Percentiles rank a stretch among this genome's conserved stretches.
Evolutionary conservation across 2,888 invertebrate species (phyloP).

Genomic region (Polia nebulosa): DNA sequence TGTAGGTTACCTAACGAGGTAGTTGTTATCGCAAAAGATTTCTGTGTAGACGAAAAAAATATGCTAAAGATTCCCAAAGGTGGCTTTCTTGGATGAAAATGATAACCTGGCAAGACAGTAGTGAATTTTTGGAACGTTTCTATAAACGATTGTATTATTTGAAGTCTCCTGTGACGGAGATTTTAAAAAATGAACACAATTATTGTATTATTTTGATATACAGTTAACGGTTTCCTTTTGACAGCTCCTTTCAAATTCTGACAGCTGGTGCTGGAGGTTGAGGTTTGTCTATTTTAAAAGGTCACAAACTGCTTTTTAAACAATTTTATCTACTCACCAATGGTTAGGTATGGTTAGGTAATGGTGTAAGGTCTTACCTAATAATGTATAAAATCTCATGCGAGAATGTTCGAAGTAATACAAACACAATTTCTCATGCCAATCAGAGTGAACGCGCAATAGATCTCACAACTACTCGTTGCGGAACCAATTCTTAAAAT

Average conservation of each 20-base stretch:
- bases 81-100: neutral
- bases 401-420: neutral
- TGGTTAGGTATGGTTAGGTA: neutral
- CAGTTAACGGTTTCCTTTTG: neutral
- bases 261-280: neutral
- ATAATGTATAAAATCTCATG: neutral
- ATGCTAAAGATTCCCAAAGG: conserved; percentile 22
- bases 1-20: conserved; percentile 38
- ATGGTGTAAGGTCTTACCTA: neutral
- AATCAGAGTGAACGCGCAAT: conserved; percentile 10
- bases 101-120: neutral
- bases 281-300: neutral
- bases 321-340: neutral
- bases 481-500: conserved; percentile 55
- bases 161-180: neutral
- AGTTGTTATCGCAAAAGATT: conserved; percentile 25
- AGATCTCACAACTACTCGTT: conserved; percentile 22
- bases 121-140: neutral
- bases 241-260: conserved; percentile 1
- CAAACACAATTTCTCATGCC: conserved; percentile 17
- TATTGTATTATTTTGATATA: neutral
- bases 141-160: neutral
- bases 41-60: conserved; percentile 19
- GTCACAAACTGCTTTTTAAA: neutral
- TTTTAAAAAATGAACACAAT: neutral